A percentile compares a stretch with the other conserved stretches of the same genome.
Evolutionary conservation across 2,888 invertebrate genomes (phyloP).

Genomic region (Drosophila algonquin): DNA sequence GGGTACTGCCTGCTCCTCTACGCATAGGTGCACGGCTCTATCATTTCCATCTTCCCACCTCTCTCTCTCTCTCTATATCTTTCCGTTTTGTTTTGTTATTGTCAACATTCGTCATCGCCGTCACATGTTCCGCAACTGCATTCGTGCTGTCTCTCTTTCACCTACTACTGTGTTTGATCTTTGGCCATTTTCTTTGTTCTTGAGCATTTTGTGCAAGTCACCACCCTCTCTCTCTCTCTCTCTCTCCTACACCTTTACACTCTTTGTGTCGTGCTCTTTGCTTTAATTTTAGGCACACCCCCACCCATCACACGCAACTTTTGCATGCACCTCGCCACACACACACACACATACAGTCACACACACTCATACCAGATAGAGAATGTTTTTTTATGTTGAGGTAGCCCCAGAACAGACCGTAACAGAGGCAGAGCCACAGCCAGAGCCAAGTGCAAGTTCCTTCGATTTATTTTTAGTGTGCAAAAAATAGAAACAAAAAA

Average conservation of each 20-base stretch:
- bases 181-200: constrained; percentile 65
- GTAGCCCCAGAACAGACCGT: constrained; percentile 53
- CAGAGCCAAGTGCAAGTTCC: constrained; percentile 68
- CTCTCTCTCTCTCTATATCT: neutral
- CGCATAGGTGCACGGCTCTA: constrained; percentile 5
- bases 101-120: constrained; percentile 58
- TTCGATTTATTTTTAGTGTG: constrained; percentile 63
- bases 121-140: constrained; percentile 65
- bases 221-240: constrained; percentile 13
- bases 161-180: constrained; percentile 11
- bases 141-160: constrained; percentile 25
- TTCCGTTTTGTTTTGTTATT: constrained; percentile 38
- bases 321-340: constrained; percentile 19
- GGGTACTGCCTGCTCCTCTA: neutral
- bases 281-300: constrained; percentile 57
- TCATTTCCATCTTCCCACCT: constrained; percentile 3
- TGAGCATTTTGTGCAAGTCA: constrained; percentile 71
- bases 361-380: constrained; percentile 41
- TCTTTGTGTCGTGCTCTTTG: constrained; percentile 39
- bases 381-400: constrained; percentile 62
- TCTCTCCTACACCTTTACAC: constrained; percentile 47
- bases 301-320: constrained; percentile 44
- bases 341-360: constrained; percentile 23
- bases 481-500: constrained; percentile 40
- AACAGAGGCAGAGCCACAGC: constrained; percentile 17